These are phyloP conservation scores for Trinectes maculatus DNA, from an alignment of 2,113 vertebrate genomes.

Conservation along the genomic window DNA sequence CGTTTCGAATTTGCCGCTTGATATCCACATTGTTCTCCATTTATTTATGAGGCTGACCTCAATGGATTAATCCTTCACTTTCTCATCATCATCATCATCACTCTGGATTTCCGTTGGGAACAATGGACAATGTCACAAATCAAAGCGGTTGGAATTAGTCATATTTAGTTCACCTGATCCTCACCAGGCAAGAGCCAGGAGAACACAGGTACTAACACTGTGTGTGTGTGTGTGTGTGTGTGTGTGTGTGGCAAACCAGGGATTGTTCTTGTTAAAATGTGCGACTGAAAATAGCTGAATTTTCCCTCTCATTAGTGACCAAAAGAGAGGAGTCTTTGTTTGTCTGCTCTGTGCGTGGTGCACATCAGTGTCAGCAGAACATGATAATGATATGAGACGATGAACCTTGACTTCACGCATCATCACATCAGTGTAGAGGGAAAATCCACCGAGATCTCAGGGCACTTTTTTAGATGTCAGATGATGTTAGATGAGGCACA, in stretches of 20 bases:
- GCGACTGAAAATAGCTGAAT: neutral
- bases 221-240: no score
- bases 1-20: slow-evolving; percentile 49
- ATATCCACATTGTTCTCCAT: slow-evolving; percentile 41
- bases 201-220: no score
- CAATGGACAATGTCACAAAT: slow-evolving; percentile 18
- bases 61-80: slow-evolving; percentile 41
- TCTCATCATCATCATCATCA: neutral
- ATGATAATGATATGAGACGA: no score
- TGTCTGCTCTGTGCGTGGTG: neutral
- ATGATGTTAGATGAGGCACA: no score
- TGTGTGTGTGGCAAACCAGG: neutral
- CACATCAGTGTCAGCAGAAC: slow-evolving; percentile 9
- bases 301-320: slow-evolving; percentile 14
- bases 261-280: slow-evolving; percentile 9
- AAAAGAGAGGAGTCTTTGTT: slow-evolving; percentile 18
- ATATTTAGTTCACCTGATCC: neutral
- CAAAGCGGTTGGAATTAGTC: slow-evolving; percentile 21
- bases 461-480: no score
- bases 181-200: no score
- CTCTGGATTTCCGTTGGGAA: slow-evolving; percentile 2
- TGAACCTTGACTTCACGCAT: slow-evolving; percentile 8
- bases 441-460: slow-evolving; percentile 27
- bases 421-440: no score
- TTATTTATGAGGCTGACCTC: slow-evolving; percentile 39